Evolutionary conservation across 1,140 invertebrate genomes (phyloP), one percentile per base, ranked within the genome.

Genomic region (Antheraea pernyi): DNA sequence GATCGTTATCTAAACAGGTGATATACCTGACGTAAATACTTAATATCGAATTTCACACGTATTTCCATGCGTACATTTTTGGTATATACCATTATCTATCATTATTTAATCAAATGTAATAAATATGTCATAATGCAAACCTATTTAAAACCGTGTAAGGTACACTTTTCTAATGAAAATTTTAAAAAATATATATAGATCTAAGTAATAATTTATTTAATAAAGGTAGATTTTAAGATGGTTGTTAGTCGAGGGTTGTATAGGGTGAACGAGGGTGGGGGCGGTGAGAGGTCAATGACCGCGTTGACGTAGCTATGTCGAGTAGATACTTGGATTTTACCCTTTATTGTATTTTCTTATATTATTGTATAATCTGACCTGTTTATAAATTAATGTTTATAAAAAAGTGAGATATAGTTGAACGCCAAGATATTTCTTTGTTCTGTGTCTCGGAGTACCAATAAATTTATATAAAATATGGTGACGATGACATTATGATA

Each of bases 211-310:
- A 36, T 8, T 16, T 16, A 13, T 59, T 59, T 67, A 46, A 59
- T 13, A 30, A 59, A 67, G 48, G 16, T n/a, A 37, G 59, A 37
- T 30, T 67, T 59, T 13, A 19, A 65, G 39, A 65, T 11, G 36
- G 63, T n/a, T 59, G 30, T 46, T 63, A 53, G 67, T 37, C 37
- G 63, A 58, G 71, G 68, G 73, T 30, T 71, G 74, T 22, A 42
- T 68, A 71, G 69, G 69, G 66, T 61, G 62, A 13, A 46, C 8
- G 18, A 63, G 65, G 70, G 70, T 39, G 61, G 19, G 64, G 37
- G 39, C 60, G 71, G 53, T 19, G 61, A 37, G 62, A 36, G 64
- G 69, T 71, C 19, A 67, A 67, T n/a, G 69, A 71, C 64, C 69
- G 59, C 58, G 65, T 67, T n/a, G 10, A n/a, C 46, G 46, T 53